phyloP scores from a whole-genome alignment of 1,140 invertebrate species.

The Neodiprion lecontei region DNA sequence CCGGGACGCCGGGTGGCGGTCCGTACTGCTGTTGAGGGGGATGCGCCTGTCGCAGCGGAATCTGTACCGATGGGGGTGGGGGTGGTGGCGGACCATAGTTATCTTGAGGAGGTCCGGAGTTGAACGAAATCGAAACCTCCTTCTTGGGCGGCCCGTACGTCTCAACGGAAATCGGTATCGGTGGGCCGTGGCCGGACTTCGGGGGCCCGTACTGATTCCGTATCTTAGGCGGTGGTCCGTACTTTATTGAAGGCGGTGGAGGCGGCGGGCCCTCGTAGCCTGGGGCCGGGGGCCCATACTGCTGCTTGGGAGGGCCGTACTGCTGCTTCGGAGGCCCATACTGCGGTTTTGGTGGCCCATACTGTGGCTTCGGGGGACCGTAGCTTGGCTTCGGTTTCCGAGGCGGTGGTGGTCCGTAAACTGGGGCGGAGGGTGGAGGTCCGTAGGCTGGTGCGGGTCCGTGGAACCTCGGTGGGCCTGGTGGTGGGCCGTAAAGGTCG shows the following conservation, averaged over 20 bases:
- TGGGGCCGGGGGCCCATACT: conserved; percentile 41
- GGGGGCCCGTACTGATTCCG: conserved; percentile 19
- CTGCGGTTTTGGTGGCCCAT: conserved; percentile 57
- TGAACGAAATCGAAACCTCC: conserved; percentile 59
- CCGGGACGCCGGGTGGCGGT: conserved; percentile 69
- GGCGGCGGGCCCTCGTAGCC: conserved; percentile 51
- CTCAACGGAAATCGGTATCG: conserved; percentile 51
- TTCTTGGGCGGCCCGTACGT: conserved; percentile 53
- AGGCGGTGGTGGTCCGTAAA: conserved; percentile 53
- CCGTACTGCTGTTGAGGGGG: conserved; percentile 47
- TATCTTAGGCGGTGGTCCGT: conserved; percentile 48
- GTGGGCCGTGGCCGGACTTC: conserved; percentile 41
- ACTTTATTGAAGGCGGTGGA: conserved; percentile 46
- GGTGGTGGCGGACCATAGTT: conserved; percentile 59
- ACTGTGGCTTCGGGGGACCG: conserved; percentile 54
- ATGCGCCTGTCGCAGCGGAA: conserved; percentile 23
- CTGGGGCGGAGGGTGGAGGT: conserved; percentile 42
- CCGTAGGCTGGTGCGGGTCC: conserved; percentile 44
- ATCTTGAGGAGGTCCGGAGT: conserved; percentile 54
- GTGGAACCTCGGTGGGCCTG: conserved; percentile 49
- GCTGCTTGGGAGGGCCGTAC: conserved; percentile 62
- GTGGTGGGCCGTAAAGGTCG: conserved; percentile 57
- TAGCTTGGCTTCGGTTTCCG: conserved; percentile 34
- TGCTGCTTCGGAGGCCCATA: conserved; percentile 46
- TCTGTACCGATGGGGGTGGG: conserved; percentile 27